phyloP scores from a whole-genome alignment of 2,888 invertebrate species.

The Hartigia nigra region DNA sequence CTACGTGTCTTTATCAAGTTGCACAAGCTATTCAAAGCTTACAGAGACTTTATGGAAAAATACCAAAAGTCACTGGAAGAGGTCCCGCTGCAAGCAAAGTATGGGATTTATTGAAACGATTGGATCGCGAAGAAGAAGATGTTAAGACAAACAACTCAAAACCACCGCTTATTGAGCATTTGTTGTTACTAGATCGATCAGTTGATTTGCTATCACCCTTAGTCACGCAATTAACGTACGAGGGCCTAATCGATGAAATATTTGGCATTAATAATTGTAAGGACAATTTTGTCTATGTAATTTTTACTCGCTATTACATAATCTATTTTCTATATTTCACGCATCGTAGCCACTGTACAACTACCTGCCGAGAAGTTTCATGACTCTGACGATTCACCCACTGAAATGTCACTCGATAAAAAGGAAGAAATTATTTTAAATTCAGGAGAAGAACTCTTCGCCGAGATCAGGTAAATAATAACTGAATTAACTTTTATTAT shows the following conservation, averaged over 20 bases:
- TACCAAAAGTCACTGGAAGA: constrained; percentile 90
- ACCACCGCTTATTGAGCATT: constrained; percentile 74
- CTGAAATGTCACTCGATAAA: constrained; percentile 74
- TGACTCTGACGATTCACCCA: constrained; percentile 73
- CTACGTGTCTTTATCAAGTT: constrained; percentile 86
- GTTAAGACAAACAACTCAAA: constrained; percentile 69
- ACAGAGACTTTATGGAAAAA: constrained; percentile 89
- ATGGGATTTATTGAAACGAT: constrained; percentile 84
- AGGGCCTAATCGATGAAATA: constrained; percentile 96
- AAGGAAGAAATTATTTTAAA: constrained; percentile 83
- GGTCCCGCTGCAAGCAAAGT: constrained; percentile 90
- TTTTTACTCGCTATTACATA: constrained; percentile 6
- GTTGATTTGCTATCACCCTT: constrained; percentile 93
- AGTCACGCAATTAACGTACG: constrained; percentile 95
- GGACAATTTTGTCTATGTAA: constrained; percentile 29
- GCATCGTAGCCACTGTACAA: constrained; percentile 76
- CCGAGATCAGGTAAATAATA: constrained; percentile 73
- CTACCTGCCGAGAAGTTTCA: constrained; percentile 89
- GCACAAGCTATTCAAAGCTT: constrained; percentile 88
- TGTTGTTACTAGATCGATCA: constrained; percentile 89
- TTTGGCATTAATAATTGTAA: constrained; percentile 84
- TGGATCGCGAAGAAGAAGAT: constrained; percentile 74
- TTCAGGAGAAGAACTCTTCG: constrained; percentile 89
- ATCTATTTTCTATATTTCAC: constrained; percentile 11
- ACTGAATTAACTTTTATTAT: neutral